A percentile compares a stretch with the other conserved stretches of the same genome.
Conservation (phyloP, 2,113 vertebrate genomes). For the Engraulis encrasicolus region DNA sequence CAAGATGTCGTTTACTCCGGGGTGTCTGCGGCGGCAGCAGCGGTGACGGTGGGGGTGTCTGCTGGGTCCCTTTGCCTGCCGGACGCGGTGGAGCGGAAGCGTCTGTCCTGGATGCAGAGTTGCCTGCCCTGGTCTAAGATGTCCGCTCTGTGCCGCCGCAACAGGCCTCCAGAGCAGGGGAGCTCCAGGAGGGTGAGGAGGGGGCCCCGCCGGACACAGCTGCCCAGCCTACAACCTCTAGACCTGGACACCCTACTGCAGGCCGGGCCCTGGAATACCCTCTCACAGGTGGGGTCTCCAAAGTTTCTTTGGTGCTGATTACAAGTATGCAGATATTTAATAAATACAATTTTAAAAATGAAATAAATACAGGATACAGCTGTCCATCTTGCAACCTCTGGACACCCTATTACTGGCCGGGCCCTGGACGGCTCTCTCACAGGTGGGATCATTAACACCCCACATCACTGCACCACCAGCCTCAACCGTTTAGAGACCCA, state of each 20-base stretch:
- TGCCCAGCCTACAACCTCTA: conserved; percentile 71
- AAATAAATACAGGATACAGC: background rate
- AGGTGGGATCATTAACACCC: no score
- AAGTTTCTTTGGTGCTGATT: background rate
- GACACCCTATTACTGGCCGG: no score
- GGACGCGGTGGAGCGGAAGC: conserved; percentile 77
- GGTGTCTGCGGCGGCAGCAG: background rate
- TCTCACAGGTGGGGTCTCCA: conserved; percentile 78
- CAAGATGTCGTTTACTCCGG: background rate
- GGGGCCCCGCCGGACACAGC: conserved; percentile 53
- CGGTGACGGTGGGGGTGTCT: no score
- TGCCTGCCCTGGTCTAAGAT: conserved; percentile 83
- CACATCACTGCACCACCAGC: no score
- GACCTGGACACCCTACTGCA: conserved; percentile 73
- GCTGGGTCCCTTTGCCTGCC: conserved; percentile 53
- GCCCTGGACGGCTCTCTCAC: no score
- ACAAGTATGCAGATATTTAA: no score
- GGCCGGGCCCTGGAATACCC: conserved; percentile 69
- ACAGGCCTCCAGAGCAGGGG: conserved; percentile 40
- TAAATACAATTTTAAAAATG: no score
- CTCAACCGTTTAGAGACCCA: no score
- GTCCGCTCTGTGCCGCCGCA: conserved; percentile 74
- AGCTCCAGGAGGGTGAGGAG: conserved; percentile 62
- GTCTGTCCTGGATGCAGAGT: conserved; percentile 82
- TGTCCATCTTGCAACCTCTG: no score